Evolutionary conservation across 1,140 invertebrate species (phyloP), one percentile per base, ranked within the genome.

Genomic region (Tigriopus japonicus): DNA sequence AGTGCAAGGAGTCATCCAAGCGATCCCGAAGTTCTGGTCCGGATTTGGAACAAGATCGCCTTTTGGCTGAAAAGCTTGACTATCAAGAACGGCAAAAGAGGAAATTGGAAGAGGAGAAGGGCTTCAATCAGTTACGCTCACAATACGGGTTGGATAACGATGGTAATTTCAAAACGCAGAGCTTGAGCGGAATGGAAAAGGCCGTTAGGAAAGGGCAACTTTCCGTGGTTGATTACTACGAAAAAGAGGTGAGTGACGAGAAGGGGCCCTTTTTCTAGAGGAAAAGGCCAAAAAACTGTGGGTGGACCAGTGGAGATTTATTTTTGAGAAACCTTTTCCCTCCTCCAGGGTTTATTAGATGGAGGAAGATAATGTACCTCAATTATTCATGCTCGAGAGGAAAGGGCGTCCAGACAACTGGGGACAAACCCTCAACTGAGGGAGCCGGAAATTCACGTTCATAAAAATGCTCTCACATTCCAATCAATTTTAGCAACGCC

Each of bases 111-210:
- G 69, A 71, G 62, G 62, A 69, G 58, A 62, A 64, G 51, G 68
- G 70, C 28, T 58, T 58, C 14, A 42, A 58, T 15, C 28, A 23
- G 21, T 65, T 62, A 12, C 70, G 81, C 77, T 85, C 84, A 12
- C 83, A 86, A 68, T 88, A 88, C 71, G 87, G 87, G 0, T 89
- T 90, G 86, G 85, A 87, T 66, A 84, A 86, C 72, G 82, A 85
- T 65, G 81, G 80, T 35, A 84, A 83, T 40, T 86, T 85, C 72
- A 78, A 80, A 42, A 83, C 85, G 66, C 85, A 89, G 64, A 86
- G 84, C 58, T 80, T 86, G 1, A 81, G 80, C 23, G 85, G 85
- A 69, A 80, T 92, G 76, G 83, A 87, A 68, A 74, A 81, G 51
- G 86, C 87, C 56, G 86, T 90, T 9, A 84, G 83, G 69, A 81